A percentile compares a stretch with the other conserved stretches of the same genome.
Evolutionary conservation across 1,140 invertebrate species (phyloP).

Genomic region (Drosophila nebulosa): DNA sequence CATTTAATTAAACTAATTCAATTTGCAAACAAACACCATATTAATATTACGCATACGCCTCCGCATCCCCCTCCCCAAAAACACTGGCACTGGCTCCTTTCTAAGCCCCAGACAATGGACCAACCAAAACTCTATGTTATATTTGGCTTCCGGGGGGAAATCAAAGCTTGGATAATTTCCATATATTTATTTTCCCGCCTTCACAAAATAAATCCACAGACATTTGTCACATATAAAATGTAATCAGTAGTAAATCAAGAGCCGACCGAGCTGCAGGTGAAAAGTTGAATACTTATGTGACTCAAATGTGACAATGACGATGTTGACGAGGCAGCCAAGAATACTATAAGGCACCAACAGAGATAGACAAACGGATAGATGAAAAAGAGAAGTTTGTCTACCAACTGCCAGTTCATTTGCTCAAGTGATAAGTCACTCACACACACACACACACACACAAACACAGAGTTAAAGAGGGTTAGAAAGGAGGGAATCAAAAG

Average conservation of each 20-base stretch:
- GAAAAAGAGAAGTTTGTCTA: neutral
- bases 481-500: neutral
- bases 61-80: neutral
- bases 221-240: constrained; percentile 60
- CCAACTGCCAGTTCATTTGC: constrained; percentile 41
- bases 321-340: constrained; percentile 24
- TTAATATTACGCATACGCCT: constrained; percentile 37
- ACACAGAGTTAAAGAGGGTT: neutral
- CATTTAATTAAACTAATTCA: constrained; percentile 76
- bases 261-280: constrained; percentile 52
- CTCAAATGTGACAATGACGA: constrained; percentile 38
- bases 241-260: constrained; percentile 74
- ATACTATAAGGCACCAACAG: constrained; percentile 8
- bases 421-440: constrained; percentile 42
- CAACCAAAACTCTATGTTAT: neutral
- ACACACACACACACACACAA: neutral
- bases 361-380: neutral
- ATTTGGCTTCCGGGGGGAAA: constrained; percentile 7
- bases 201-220: constrained; percentile 28
- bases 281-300: constrained; percentile 21
- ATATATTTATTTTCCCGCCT: constrained; percentile 25
- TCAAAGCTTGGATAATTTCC: constrained; percentile 6
- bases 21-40: constrained; percentile 57
- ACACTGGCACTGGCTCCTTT: neutral
- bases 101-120: constrained; percentile 23